Evolutionary conservation across 2,888 invertebrate genomes (phyloP), one percentile per base, ranked within the genome.

Genomic region (Yponomeuta sedellus): DNA sequence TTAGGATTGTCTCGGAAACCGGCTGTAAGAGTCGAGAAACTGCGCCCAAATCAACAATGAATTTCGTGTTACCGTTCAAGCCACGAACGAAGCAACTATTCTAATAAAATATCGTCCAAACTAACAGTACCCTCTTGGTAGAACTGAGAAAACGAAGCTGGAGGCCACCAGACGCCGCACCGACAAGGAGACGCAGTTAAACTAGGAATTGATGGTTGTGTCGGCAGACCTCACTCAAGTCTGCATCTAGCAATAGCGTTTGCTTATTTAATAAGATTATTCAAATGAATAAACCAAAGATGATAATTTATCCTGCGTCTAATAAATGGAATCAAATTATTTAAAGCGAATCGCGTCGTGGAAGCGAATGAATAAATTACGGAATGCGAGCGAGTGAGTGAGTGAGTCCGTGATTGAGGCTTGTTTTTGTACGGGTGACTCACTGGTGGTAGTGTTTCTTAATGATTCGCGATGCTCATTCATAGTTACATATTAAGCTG

Each of bases 261-360:
- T 8, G 44, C 16, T 52, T 52, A 52, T 52, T 52, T 1, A 52
- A 52, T 52, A 52, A 52, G 44, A 52, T 52, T 52, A 52, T 52
- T 52, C 44, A 52, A 52, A 52, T 52, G 44, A 52, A 52, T 52
- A 52, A 52, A 52, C 44, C 44, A 52, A 52, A 52, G 44, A 52
- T 16, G 44, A 52, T 52, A 52, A 52, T 52, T 52, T 52, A 52
- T 52, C 44, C 44, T 16, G 44, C 44, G 44, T 52, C 44, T 52
- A 52, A 52, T 16, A 52, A 52, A 52, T 52, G 44, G 44, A 52
- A 52, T 52, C 44, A 52, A 52, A 52, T 52, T 52, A 52, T 52
- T 52, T 52, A 16, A 52, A 52, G 44, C 16, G 44, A 52, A 52
- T 52, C 44, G 44, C 12, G 44, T 52, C 16, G 44, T 52, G 44